phyloP scores from a whole-genome alignment of 53 echinoderm and acorn worm species.

The Paracentrotus lividus region DNA sequence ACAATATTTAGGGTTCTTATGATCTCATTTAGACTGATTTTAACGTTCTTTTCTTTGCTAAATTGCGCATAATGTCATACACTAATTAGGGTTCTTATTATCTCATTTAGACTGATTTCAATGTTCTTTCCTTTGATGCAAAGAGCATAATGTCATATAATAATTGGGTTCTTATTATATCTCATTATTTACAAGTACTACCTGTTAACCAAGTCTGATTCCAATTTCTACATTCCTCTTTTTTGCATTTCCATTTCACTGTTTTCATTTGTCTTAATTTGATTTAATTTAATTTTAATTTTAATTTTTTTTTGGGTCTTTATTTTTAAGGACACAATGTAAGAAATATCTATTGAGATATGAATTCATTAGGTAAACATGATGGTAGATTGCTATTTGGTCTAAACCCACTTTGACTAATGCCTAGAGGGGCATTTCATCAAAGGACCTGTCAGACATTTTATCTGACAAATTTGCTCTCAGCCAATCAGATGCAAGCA shows the following conservation, averaged over 20 bases:
- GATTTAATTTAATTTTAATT: too few relatives aligned
- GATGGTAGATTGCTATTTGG: neutral
- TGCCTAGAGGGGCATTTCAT: neutral
- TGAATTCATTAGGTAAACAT: neutral
- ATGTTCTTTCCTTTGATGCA: too few relatives aligned
- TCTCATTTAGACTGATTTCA: too few relatives aligned
- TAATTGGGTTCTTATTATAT: neutral
- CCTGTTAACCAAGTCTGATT: neutral
- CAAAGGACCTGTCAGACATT: neutral
- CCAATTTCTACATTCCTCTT: neutral
- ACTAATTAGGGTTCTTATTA: too few relatives aligned
- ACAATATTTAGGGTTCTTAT: too few relatives aligned
- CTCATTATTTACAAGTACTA: neutral
- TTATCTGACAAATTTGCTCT: too few relatives aligned
- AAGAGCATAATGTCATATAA: too few relatives aligned
- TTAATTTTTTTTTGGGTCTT: neutral
- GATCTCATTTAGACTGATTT: too few relatives aligned
- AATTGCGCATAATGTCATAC: too few relatives aligned
- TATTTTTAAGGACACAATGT: neutral
- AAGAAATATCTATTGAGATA: constrained; percentile 58
- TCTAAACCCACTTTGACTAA: too few relatives aligned
- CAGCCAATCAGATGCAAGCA: too few relatives aligned
- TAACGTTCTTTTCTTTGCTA: too few relatives aligned
- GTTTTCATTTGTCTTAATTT: neutral
- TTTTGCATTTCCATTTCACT: neutral